phyloP scores from a whole-genome alignment of 2,888 invertebrate species.

The Parthenolecanium corni region DNA sequence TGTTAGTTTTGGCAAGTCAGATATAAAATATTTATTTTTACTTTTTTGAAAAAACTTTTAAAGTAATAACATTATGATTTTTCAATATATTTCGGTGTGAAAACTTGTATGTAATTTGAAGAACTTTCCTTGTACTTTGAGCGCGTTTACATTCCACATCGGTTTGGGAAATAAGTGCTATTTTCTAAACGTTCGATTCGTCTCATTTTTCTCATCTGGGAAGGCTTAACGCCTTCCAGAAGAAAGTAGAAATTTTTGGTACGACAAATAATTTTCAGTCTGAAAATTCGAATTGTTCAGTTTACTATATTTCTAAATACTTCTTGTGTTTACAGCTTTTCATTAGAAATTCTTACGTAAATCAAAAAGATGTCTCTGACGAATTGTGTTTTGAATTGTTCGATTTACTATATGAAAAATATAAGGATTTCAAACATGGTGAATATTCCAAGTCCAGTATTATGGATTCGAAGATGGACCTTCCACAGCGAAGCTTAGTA shows the following conservation, averaged over 20 bases:
- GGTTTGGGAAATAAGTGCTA: slow-evolving; percentile 63
- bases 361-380: slow-evolving; percentile 9
- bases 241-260: slow-evolving; percentile 22
- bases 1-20: slow-evolving; percentile 55
- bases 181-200: background rate
- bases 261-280: too few relatives aligned
- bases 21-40: background rate
- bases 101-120: slow-evolving; percentile 74
- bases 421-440: slow-evolving; percentile 6
- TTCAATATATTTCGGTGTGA: slow-evolving; percentile 53
- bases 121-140: slow-evolving; percentile 63
- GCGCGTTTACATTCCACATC: slow-evolving; percentile 79
- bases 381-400: slow-evolving; percentile 10
- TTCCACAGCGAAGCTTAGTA: too few relatives aligned
- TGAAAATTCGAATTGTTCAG: background rate
- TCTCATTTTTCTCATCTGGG: background rate
- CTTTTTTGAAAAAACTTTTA: background rate
- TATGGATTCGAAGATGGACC: too few relatives aligned
- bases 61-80: background rate
- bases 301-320: too few relatives aligned
- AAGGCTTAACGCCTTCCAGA: slow-evolving; percentile 3
- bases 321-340: slow-evolving; percentile 9
- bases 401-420: slow-evolving; percentile 2
- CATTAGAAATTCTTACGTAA: background rate
- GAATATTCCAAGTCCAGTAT: background rate